Base-by-base conservation (phyloP, 2,797 vertebrate species). In the Tiaroga cobitis region DNA sequence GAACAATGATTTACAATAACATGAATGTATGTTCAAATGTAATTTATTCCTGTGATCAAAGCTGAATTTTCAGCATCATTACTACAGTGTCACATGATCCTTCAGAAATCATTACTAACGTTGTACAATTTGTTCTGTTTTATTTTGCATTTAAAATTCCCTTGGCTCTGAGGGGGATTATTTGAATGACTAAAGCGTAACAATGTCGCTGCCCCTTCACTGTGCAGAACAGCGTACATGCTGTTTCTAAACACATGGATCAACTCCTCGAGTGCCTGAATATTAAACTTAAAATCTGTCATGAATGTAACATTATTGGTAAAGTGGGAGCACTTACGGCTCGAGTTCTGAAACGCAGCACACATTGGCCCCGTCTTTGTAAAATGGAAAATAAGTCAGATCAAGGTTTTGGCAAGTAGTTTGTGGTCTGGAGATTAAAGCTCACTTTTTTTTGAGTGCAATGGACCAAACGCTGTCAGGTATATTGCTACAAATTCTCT, bases 301-400 rank as follows among this genome's bases (percentile, higher is more conserved):
- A 70, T 84, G 79, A 87, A 69, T 41, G n/a, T 75, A 69, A 84
- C 43, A 21, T 87, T 81, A 87, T 81, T 87, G 79, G 86, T 76
- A 70, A 87, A 87, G 72, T 43, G 86, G 72, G 82, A 87, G 46
- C 86, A 69, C 67, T 87, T 76, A 49, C 59, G 19, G 51, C 29
- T 84, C 21, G 46, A 68, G 61, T 81, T 81, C 70, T 76, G 72
- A 87, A 81, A 84, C 41, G 29, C 75, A 81, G 29, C 82, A 68
- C 82, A 85, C 68, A 24, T 85, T 46, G 51, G 51, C 82, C 67
- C 75, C 41, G 15, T 75, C 24, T 88, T 85, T 84, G 46, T 76
- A 59, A 78, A 69, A 84, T 43, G 69, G 70, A 87, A 87, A 80
- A 84, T 81, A 75, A 87, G 77, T 76, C 82, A 87, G 67, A 85